phyloP scores from a whole-genome alignment of 2,888 invertebrate species.

The Brachylomia viminalis region DNA sequence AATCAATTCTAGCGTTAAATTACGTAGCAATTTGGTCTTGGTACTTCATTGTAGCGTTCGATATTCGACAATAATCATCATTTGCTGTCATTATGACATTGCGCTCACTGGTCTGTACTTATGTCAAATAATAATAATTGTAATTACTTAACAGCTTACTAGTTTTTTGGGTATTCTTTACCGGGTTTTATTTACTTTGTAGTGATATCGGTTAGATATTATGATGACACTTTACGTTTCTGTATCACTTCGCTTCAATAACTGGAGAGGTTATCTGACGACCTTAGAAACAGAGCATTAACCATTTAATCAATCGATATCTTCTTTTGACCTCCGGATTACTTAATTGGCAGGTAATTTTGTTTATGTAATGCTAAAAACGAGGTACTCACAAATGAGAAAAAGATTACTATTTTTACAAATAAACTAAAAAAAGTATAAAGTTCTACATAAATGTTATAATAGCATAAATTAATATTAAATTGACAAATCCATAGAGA shows the following conservation, averaged over 20 bases:
- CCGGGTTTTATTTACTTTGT: not conserved
- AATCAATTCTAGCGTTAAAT: too few species aligned
- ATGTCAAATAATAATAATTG: not conserved
- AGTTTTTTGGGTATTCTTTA: not conserved
- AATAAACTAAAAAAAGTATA: too few species aligned
- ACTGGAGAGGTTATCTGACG: not conserved
- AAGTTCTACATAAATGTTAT: too few species aligned
- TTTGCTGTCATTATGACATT: not conserved
- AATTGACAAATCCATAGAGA: too few species aligned
- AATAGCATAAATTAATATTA: too few species aligned
- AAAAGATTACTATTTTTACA: too few species aligned
- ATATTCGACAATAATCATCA: not conserved
- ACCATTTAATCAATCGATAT: constrained; percentile 14
- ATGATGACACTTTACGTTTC: not conserved
- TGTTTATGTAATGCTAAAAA: not conserved
- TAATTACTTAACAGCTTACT: not conserved
- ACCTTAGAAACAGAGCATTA: not conserved
- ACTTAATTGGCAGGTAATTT: not conserved
- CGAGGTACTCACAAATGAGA: too few species aligned
- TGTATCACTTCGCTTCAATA: not conserved
- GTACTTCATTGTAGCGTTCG: not conserved
- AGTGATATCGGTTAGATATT: not conserved
- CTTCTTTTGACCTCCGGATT: constrained; percentile 1
- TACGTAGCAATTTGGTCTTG: too few species aligned
- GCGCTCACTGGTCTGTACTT: not conserved